Conservation (phyloP, 2,888 invertebrate species). For the Apotomis capreana region DNA sequence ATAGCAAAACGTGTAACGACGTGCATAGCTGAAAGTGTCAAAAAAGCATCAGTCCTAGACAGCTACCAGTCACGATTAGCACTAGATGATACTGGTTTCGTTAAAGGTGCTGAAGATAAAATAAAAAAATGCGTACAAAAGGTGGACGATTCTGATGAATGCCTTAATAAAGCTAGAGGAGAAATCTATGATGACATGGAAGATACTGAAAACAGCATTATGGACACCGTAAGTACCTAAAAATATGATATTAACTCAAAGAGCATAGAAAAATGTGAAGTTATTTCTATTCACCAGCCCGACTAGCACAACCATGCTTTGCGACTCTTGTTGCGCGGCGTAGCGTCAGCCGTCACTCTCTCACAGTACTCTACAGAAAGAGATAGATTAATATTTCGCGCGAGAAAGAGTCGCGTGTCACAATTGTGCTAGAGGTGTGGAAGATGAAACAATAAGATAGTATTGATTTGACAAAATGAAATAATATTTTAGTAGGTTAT, state of each 20-base stretch:
- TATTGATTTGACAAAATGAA: no score
- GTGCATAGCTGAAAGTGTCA: slow-evolving; percentile 54
- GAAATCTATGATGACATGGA: slow-evolving; percentile 53
- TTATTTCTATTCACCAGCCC: no score
- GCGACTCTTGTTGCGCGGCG: no score
- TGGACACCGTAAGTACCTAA: slow-evolving; percentile 54
- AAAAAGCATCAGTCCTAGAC: slow-evolving; percentile 45
- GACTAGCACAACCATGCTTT: no score
- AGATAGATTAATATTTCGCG: no score
- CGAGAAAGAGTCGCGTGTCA: no score
- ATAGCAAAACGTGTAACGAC: slow-evolving; percentile 49
- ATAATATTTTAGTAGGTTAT: no score
- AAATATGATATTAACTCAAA: not conserved
- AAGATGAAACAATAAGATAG: no score
- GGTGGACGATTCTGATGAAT: slow-evolving; percentile 51
- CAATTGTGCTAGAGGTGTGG: no score
- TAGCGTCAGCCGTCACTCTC: no score
- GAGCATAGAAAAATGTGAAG: not conserved
- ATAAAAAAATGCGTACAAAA: slow-evolving; percentile 50
- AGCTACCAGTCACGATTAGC: slow-evolving; percentile 36
- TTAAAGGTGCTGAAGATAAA: slow-evolving; percentile 51
- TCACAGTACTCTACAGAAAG: no score
- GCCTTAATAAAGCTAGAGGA: slow-evolving; percentile 51
- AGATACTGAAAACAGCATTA: slow-evolving; percentile 49
- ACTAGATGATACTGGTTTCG: slow-evolving; percentile 51